Conservation (phyloP, 1,140 invertebrate genomes). For the Patella vulgata region DNA sequence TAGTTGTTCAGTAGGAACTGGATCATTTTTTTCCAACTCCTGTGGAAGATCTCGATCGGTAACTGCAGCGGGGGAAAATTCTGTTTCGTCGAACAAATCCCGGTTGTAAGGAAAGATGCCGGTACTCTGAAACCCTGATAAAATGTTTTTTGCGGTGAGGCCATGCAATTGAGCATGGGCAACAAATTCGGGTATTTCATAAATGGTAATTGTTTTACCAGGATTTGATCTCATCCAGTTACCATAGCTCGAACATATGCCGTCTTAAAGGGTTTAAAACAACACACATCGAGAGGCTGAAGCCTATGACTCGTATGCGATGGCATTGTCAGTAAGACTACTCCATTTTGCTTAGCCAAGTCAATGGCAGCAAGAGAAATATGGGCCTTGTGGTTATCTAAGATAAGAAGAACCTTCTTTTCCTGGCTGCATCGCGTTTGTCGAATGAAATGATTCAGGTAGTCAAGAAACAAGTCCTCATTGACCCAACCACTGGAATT, state of each 20-base stretch:
- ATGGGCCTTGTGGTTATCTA: neutral
- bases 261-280: no score
- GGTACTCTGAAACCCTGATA: slow-evolving; percentile 15
- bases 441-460: neutral
- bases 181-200: slow-evolving; percentile 2
- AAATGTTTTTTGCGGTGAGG: slow-evolving; percentile 9
- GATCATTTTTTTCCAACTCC: no score
- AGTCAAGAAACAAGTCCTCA: neutral
- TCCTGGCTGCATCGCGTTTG: neutral
- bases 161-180: slow-evolving; percentile 1
- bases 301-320: no score
- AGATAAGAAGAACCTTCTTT: neutral
- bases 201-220: slow-evolving; percentile 9
- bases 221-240: no score
- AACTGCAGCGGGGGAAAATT: slow-evolving; percentile 2
- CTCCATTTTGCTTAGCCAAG: neutral
- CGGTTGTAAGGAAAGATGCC: slow-evolving; percentile 15
- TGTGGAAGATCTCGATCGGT: neutral
- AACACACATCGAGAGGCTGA: no score
- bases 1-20: neutral
- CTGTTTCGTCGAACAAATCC: slow-evolving; percentile 1
- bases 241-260: no score
- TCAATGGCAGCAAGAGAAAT: neutral
- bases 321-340: slow-evolving; percentile 9
- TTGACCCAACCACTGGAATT: slow-evolving; percentile 5